These are phyloP conservation scores for Aleadryas rufinucha DNA, from an alignment of 2,113 vertebrate species.

Conservation along the genomic window DNA sequence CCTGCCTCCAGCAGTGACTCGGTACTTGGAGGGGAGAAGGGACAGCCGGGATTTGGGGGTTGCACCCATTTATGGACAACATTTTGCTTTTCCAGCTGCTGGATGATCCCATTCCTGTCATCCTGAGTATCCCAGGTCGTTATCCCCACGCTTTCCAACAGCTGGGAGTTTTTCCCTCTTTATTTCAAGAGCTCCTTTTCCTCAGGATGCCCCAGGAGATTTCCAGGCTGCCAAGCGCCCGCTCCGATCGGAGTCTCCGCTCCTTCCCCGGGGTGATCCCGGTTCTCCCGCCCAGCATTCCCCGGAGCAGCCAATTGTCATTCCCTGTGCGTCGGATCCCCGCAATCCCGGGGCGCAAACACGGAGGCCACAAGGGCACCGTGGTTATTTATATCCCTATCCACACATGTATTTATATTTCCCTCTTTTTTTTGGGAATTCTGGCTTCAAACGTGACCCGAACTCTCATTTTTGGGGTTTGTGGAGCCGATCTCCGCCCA, in stretches of 20 bases:
- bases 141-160: rapidly evolving
- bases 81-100: not conserved
- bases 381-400: not conserved
- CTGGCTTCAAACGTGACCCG: not conserved
- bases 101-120: not conserved
- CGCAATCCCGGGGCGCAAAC: not conserved
- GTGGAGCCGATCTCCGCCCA: not conserved
- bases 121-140: not conserved
- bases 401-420: rapidly evolving
- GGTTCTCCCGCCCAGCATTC: not conserved
- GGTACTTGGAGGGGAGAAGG: not conserved
- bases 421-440: not conserved
- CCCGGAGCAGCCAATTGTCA: not conserved
- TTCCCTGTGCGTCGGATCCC: not conserved
- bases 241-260: not conserved
- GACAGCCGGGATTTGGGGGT: not conserved
- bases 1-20: not conserved
- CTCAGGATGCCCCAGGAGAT: not conserved
- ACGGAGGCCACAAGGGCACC: not conserved
- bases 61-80: no score
- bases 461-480: not conserved
- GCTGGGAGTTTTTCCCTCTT: not conserved
- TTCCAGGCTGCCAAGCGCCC: not conserved
- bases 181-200: not conserved
- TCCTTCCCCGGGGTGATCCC: not conserved